Evolutionary conservation across 2,888 invertebrate genomes (phyloP).

Genomic region (Tipula helvola): DNA sequence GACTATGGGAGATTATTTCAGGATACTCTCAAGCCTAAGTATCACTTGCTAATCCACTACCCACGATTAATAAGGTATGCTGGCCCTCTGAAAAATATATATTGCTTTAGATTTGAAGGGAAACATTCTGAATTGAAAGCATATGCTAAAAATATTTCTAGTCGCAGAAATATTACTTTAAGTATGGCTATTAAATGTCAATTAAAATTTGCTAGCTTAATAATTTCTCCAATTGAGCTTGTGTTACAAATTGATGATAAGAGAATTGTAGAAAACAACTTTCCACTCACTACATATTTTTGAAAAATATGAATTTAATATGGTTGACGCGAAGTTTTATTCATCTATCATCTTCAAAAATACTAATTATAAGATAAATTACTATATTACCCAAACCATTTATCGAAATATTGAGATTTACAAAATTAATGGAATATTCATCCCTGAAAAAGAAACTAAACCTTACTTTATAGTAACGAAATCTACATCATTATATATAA

Average conservation of each 20-base stretch:
- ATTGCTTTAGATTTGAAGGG: not conserved
- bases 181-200: not conserved
- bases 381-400: too few species aligned
- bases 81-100: not conserved
- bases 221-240: not conserved
- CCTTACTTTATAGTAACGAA: not conserved
- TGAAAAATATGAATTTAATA: not conserved
- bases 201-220: not conserved
- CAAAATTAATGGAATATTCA: not conserved
- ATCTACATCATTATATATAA: not conserved
- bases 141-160: not conserved
- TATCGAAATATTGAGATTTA: not conserved
- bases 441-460: not conserved
- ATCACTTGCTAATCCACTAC: not conserved
- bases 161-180: not conserved
- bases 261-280: not conserved
- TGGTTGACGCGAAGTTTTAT: not conserved
- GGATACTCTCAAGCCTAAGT: not conserved
- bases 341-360: not conserved
- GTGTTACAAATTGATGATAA: not conserved
- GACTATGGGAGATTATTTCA: not conserved
- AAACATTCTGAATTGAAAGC: not conserved
- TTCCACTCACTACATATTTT: not conserved
- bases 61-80: not conserved
- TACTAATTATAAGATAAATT: not conserved